Evolutionary conservation across 2,797 vertebrate genomes (phyloP).

Genomic region (Intellagama lesueurii): DNA sequence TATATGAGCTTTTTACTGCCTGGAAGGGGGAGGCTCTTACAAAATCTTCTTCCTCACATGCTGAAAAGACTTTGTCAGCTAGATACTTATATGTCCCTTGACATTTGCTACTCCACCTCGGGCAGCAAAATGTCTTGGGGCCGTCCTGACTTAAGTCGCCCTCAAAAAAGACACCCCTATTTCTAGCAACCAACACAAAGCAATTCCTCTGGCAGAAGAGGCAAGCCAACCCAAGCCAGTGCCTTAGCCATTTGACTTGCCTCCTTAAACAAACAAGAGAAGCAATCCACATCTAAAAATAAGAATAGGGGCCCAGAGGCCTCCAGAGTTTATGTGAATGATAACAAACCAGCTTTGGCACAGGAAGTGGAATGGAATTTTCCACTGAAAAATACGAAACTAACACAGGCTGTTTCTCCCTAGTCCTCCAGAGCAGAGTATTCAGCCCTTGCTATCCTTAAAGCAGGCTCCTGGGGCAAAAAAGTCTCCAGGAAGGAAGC

Average conservation of each 20-base stretch:
- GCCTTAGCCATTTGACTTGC: not conserved
- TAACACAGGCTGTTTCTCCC: not conserved
- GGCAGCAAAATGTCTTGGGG: not conserved
- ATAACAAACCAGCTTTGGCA: not conserved
- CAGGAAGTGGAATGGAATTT: constrained; percentile 52
- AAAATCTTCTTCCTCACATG: not conserved
- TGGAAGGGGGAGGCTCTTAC: too few species aligned
- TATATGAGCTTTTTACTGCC: too few species aligned
- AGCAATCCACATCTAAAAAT: constrained; percentile 5
- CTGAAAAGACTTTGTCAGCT: not conserved
- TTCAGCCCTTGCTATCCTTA: not conserved
- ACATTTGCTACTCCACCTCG: not conserved
- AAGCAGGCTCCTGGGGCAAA: not conserved
- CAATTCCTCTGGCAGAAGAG: not conserved
- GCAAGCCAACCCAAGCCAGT: not conserved
- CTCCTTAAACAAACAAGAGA: not conserved
- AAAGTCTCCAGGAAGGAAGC: not conserved
- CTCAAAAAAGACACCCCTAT: not conserved
- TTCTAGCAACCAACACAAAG: too few species aligned
- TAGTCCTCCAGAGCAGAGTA: not conserved
- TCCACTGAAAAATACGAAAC: not conserved
- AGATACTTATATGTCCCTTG: too few species aligned
- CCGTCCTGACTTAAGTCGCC: not conserved
- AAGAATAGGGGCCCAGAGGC: not conserved
- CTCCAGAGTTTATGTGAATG: not conserved